Evolutionary conservation across 2,797 vertebrate species (phyloP).

Genomic region (Anguilla obscura): DNA sequence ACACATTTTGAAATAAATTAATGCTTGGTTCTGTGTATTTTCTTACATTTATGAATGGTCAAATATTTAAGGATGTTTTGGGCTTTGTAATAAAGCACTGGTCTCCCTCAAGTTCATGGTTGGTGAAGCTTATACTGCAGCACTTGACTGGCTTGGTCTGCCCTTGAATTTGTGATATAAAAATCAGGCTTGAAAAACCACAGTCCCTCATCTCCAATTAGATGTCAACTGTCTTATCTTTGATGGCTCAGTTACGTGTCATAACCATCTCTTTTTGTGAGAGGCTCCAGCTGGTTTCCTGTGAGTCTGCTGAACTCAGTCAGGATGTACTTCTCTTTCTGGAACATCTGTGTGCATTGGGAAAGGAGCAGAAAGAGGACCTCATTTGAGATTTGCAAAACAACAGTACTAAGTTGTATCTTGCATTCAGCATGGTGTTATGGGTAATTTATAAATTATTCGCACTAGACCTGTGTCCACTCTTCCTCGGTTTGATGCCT

Average conservation of each 20-base stretch:
- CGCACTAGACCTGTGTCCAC: constrained; percentile 80
- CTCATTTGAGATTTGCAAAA: background rate
- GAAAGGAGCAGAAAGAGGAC: background rate
- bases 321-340: constrained; percentile 81
- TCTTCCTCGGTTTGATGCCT: constrained; percentile 79
- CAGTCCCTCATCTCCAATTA: background rate
- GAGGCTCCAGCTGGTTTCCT: constrained; percentile 74
- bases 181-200: background rate
- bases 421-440: background rate
- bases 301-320: constrained; percentile 75
- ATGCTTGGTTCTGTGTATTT: constrained; percentile 13
- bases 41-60: background rate
- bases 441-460: background rate
- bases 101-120: background rate
- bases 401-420: background rate
- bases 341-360: constrained; percentile 77
- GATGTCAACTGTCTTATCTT: background rate
- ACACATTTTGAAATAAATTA: constrained; percentile 72
- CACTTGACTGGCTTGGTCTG: background rate
- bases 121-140: background rate
- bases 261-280: constrained; percentile 69
- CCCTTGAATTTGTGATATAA: background rate
- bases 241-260: background rate
- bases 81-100: background rate
- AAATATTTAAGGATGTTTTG: background rate